These are phyloP conservation scores for Pelobates cultripes DNA, from an alignment of 2,797 vertebrate species.

Conservation along the genomic window DNA sequence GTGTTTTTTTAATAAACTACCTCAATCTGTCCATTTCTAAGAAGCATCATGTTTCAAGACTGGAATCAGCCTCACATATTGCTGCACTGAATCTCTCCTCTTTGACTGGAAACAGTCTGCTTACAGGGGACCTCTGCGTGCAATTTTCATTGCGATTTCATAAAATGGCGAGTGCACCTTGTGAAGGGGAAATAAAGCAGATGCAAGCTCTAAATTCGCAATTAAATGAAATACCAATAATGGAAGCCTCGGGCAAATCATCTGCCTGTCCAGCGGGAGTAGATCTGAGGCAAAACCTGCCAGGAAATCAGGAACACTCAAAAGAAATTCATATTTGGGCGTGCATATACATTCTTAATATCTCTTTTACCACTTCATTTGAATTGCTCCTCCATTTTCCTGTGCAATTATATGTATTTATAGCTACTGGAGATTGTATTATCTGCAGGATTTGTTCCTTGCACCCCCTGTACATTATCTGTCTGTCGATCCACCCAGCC, in stretches of 20 bases:
- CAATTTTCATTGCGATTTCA: background rate
- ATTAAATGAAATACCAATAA: slow-evolving; percentile 11
- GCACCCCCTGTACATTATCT: background rate
- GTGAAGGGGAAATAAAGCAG: slow-evolving; percentile 16
- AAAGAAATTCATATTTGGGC: slow-evolving; percentile 5
- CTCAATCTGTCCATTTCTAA: too few relatives aligned
- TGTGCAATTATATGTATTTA: background rate
- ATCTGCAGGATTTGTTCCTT: background rate
- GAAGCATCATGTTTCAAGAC: too few relatives aligned
- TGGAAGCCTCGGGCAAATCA: background rate
- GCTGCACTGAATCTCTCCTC: too few relatives aligned
- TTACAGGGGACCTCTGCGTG: background rate
- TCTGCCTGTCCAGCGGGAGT: background rate
- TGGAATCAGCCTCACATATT: too few relatives aligned
- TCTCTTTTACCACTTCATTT: background rate
- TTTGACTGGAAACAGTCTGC: too few relatives aligned
- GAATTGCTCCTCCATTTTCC: background rate
- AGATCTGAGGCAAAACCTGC: background rate
- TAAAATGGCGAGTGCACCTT: background rate
- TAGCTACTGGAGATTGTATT: too few relatives aligned
- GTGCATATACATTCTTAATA: background rate
- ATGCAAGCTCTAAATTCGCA: background rate
- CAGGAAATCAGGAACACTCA: slow-evolving; percentile 3
- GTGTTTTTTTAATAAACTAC: too few relatives aligned
- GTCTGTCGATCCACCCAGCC: background rate